Evolutionary conservation across 2,113 vertebrate species (phyloP).

Genomic region (Centropus unirufus): DNA sequence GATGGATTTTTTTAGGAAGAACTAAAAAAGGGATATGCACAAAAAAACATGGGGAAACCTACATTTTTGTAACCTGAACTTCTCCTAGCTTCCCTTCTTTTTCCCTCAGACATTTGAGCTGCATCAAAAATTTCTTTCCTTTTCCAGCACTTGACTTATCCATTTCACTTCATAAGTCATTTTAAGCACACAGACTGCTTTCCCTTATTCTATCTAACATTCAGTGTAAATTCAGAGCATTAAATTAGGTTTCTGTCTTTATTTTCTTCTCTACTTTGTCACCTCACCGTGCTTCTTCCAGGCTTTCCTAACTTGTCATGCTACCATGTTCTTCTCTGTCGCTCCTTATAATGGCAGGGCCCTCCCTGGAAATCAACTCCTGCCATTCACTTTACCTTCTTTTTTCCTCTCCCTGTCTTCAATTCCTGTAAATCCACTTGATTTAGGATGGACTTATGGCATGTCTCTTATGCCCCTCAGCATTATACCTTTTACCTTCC

Average conservation of each 20-base stretch:
- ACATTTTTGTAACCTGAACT: not conserved
- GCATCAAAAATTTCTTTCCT: not conserved
- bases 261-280: not conserved
- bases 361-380: not conserved
- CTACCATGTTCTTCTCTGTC: not conserved
- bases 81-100: not conserved
- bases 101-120: not conserved
- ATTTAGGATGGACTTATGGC: not conserved
- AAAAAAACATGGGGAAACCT: not conserved
- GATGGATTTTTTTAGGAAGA: not conserved
- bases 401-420: not conserved
- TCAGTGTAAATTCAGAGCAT: not conserved
- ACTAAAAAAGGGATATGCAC: not conserved
- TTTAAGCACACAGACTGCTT: not conserved
- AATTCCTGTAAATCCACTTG: not conserved
- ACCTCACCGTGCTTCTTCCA: not conserved
- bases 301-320: not conserved
- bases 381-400: not conserved
- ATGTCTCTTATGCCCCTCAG: not conserved
- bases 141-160: not conserved
- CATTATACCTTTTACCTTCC: not conserved
- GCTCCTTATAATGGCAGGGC: not conserved
- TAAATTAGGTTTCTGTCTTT: not conserved
- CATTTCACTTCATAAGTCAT: not conserved
- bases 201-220: not conserved